phyloP scores from a whole-genome alignment of 2,113 vertebrate species.

The Drymodes brunneopygia region DNA sequence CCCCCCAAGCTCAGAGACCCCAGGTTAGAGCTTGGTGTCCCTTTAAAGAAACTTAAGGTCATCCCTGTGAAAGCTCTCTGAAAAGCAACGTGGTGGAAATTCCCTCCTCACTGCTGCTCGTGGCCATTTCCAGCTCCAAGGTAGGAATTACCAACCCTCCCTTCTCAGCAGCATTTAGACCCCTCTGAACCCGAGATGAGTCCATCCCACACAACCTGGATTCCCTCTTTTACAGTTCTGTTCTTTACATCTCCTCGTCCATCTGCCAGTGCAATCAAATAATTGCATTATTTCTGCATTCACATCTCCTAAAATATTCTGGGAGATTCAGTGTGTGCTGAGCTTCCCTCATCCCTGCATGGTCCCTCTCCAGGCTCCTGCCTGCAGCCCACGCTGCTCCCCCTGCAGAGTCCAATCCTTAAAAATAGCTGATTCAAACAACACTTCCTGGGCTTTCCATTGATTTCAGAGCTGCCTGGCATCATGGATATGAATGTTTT shows the following conservation, averaged over 20 bases:
- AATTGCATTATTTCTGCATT: neutral
- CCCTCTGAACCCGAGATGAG: neutral
- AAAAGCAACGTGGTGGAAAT: fast-evolving
- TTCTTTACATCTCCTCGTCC: neutral
- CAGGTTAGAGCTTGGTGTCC: neutral
- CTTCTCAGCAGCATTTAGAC: fast-evolving
- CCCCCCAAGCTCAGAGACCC: fast-evolving
- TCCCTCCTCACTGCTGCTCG: fast-evolving
- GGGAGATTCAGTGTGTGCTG: neutral
- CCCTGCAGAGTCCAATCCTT: neutral
- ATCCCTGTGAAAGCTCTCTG: neutral
- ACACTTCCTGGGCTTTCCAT: neutral
- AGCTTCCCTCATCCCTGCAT: neutral
- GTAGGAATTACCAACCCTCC: neutral
- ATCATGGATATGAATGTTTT: neutral
- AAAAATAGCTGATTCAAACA: fast-evolving
- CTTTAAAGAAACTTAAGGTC: neutral
- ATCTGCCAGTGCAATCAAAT: neutral
- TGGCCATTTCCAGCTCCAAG: neutral
- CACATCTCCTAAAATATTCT: neutral
- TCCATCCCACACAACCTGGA: fast-evolving
- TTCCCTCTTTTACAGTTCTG: fast-evolving
- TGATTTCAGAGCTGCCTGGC: neutral
- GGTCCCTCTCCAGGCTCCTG: neutral
- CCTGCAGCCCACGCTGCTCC: neutral